Conservation (phyloP, 2,797 vertebrate genomes). For the Masticophis lateralis region DNA sequence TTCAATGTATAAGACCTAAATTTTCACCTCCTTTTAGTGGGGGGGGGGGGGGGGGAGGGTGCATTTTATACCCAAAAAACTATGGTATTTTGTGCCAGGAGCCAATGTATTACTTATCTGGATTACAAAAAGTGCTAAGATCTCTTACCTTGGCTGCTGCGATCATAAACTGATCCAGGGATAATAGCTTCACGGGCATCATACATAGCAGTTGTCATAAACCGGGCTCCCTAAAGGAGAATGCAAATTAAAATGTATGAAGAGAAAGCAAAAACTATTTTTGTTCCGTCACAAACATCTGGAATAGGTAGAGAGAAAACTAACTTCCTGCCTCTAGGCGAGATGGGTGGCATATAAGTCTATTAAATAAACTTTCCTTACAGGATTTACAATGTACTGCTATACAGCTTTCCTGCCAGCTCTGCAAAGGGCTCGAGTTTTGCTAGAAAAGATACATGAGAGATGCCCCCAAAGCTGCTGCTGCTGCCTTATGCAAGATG, state of each 20-base stretch:
- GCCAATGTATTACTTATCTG: background rate
- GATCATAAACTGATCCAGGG: constrained; percentile 94
- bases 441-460: background rate
- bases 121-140: background rate
- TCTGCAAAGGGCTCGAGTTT: background rate
- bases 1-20: too few relatives aligned
- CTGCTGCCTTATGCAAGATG: background rate
- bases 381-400: background rate
- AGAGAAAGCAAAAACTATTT: background rate
- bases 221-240: constrained; percentile 86
- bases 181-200: constrained; percentile 97
- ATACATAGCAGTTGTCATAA: constrained; percentile 99
- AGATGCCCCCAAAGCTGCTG: background rate
- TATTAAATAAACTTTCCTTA: background rate
- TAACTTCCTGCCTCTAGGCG: background rate
- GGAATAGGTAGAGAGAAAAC: background rate
- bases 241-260: background rate
- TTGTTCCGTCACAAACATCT: background rate
- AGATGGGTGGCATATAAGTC: background rate
- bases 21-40: too few relatives aligned
- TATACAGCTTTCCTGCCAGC: background rate
- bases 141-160: constrained; percentile 86
- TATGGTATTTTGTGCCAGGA: background rate
- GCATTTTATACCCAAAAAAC: too few relatives aligned
- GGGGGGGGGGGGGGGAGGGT: too few relatives aligned